Evolutionary conservation across 2,888 invertebrate genomes (phyloP), one percentile per base, ranked within the genome.

Genomic region (Dynastes tityus): DNA sequence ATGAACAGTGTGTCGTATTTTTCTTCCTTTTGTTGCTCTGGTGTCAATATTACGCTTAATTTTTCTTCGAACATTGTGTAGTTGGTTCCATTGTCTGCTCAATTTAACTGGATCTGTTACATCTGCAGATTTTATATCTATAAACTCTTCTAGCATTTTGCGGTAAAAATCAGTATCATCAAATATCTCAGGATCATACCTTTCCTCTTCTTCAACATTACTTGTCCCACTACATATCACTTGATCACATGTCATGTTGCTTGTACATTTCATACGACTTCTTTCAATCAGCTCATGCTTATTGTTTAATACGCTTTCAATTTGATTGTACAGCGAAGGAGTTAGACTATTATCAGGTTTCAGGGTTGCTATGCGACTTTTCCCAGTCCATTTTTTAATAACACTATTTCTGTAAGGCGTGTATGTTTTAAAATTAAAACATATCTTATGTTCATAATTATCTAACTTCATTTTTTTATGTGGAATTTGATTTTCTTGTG

Each of bases 141-240:
- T 98, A 55, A 99, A 90, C 87, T 98, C 98, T 81, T 97, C 90
- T 63, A 99, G 89, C 76, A 98, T 90, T 85, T 97, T 96, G 88
- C 98, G 98, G 88, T 99, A 99, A 88, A 99, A 99, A 87, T 99
- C 99, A 84, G 95, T 96, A 86, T 99, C 99, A 88, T 99, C 98
- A 89, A 97, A 99, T 84, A 98, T 95, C 89, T 98, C 96, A 0
- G 91, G 85, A 85, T 96, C 94, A 81, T 93, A 92, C 83, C 94
- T 83, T 55, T 84, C 82, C 40, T 78, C 78, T 51, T 79, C 76
- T 27, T 70, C 61, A 53, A 70, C 40, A 11, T 45, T 77, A 78
- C 68, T 37, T 37, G 32, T 37, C 5, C 32, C 32, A 37, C 32
- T 40, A n/a, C 13, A 51, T 76, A 68, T 49, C 92, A 91, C 0